Conservation (phyloP, 2,888 invertebrate species). For the Zootermopsis nevadensis region DNA sequence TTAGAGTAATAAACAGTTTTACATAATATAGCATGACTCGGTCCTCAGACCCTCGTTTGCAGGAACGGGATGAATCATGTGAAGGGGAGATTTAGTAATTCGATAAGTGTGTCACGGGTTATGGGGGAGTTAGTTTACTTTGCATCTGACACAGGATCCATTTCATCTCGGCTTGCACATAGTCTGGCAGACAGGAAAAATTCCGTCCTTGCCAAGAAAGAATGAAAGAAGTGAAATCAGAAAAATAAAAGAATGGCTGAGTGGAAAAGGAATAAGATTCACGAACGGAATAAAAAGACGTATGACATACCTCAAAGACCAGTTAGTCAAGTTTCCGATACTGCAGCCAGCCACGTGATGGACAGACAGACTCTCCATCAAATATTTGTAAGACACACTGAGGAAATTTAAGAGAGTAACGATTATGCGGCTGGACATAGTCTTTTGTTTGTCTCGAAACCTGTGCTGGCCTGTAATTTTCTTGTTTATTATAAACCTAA, state of each 20-base stretch:
- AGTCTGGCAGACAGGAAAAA: slow-evolving; percentile 39
- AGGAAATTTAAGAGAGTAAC: neutral
- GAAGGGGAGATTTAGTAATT: no score
- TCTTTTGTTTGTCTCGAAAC: neutral
- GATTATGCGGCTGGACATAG: neutral
- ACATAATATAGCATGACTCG: no score
- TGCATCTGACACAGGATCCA: slow-evolving; percentile 22
- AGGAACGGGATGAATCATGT: no score
- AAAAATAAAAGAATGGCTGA: slow-evolving; percentile 29
- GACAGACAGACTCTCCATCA: neutral
- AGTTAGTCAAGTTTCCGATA: slow-evolving; percentile 42
- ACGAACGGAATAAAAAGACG: slow-evolving; percentile 38
- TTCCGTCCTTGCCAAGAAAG: slow-evolving; percentile 43
- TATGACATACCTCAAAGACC: slow-evolving; percentile 47
- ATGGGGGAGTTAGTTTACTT: slow-evolving; percentile 32
- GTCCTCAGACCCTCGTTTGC: no score
- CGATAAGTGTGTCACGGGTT: neutral
- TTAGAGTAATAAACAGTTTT: no score
- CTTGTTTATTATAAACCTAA: slow-evolving; percentile 2
- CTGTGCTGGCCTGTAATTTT: neutral
- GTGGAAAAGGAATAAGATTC: slow-evolving; percentile 36
- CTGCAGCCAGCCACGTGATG: neutral
- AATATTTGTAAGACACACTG: slow-evolving; percentile 27
- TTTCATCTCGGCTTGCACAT: slow-evolving; percentile 33
- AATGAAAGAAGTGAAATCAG: slow-evolving; percentile 9